Conservation (phyloP, 2,797 vertebrate genomes). For the Ctenochaetus hawaiiensis region DNA sequence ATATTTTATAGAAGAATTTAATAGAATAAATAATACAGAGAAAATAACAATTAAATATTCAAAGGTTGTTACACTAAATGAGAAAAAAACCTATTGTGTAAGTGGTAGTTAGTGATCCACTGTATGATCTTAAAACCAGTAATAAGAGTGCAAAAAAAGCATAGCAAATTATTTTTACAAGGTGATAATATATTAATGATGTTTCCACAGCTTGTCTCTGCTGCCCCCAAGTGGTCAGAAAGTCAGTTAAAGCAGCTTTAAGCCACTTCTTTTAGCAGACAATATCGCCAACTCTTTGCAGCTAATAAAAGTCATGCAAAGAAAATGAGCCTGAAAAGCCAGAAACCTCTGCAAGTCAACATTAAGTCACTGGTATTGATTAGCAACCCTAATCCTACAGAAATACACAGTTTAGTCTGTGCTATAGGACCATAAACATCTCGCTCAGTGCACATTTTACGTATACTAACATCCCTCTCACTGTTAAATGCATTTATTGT, state of each 20-base stretch:
- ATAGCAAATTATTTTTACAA: neutral
- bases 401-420: neutral
- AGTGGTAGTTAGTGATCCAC: no score
- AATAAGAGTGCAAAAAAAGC: no score
- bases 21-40: no score
- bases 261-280: neutral
- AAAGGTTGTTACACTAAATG: no score
- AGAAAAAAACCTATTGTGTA: no score
- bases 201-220: neutral
- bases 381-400: neutral
- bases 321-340: neutral
- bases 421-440: no score
- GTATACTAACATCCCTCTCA: conserved; percentile 9
- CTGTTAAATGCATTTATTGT: conserved; percentile 6
- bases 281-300: conserved; percentile 2
- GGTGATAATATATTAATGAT: neutral
- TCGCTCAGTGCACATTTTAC: neutral
- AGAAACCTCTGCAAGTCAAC: neutral
- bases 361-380: conserved; percentile 1
- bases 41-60: no score
- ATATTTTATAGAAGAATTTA: no score
- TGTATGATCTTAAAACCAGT: no score
- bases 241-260: neutral
- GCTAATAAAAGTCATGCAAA: neutral
- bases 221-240: conserved; percentile 2